phyloP scores from a whole-genome alignment of 2,888 invertebrate species.

The Chironomus tentans region DNA sequence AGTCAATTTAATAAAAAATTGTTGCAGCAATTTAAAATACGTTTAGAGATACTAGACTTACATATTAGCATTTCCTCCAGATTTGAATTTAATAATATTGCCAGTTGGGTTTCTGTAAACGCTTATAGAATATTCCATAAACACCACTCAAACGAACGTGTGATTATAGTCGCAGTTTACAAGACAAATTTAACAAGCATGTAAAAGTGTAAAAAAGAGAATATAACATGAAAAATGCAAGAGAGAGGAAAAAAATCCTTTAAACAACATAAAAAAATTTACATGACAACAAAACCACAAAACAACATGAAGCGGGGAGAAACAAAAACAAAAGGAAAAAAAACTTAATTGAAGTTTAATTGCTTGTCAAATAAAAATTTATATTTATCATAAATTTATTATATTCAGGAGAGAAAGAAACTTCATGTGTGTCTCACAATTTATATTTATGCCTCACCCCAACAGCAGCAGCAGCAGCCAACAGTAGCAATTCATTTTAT shows the following conservation, averaged over 20 bases:
- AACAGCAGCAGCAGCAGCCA: neutral
- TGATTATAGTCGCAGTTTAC: too few relatives aligned
- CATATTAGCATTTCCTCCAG: too few relatives aligned
- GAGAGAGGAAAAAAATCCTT: neutral
- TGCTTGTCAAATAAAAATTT: slow-evolving; percentile 5
- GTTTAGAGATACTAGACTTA: too few relatives aligned
- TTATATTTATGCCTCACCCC: neutral
- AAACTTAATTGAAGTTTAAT: slow-evolving; percentile 7
- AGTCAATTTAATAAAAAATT: too few relatives aligned
- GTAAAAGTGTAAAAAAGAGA: neutral
- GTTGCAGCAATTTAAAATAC: too few relatives aligned
- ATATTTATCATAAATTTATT: neutral
- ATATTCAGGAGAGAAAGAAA: neutral
- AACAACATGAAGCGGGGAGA: neutral
- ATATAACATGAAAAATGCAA: neutral
- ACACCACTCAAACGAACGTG: too few relatives aligned
- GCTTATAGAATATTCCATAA: too few relatives aligned
- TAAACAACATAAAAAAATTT: too few relatives aligned
- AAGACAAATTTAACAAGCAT: neutral
- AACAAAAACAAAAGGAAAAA: neutral
- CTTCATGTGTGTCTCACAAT: neutral
- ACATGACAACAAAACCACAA: neutral
- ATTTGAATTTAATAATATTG: too few relatives aligned
- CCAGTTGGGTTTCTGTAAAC: too few relatives aligned
- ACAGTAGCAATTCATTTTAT: slow-evolving; percentile 12